phyloP scores from a whole-genome alignment of 2,113 vertebrate genomes.

The Callithrix jacchus region DNA sequence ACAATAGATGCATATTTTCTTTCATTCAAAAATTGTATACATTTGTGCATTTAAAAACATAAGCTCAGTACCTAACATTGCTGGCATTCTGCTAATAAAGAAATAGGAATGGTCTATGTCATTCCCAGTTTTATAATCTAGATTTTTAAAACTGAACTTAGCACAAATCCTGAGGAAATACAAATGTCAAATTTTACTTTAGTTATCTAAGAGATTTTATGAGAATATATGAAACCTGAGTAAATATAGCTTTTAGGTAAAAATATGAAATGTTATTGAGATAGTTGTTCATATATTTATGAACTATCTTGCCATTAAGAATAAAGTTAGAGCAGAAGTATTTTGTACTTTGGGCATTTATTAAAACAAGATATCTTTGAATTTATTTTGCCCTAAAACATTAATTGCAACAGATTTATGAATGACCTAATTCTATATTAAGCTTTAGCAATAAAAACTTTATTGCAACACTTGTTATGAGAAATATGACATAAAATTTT shows the following conservation, averaged over 20 bases:
- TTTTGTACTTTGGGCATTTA: background rate
- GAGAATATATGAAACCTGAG: background rate
- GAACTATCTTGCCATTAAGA: background rate
- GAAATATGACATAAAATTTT: constrained; percentile 68
- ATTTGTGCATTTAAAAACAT: background rate
- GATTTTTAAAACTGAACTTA: background rate
- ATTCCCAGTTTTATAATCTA: background rate
- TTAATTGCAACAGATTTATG: constrained; percentile 65
- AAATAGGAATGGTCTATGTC: background rate
- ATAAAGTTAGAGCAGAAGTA: background rate
- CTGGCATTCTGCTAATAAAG: background rate
- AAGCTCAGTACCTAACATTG: background rate
- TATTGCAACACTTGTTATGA: constrained; percentile 62
- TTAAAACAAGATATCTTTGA: constrained; percentile 45
- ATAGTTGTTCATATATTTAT: background rate
- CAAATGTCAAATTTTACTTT: background rate
- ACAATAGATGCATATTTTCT: background rate
- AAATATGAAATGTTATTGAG: constrained; percentile 35
- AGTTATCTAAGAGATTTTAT: constrained; percentile 2
- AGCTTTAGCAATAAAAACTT: constrained; percentile 66
- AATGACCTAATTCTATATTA: constrained; percentile 66
- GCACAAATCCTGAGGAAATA: background rate
- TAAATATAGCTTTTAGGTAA: background rate
- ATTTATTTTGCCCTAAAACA: constrained; percentile 60
- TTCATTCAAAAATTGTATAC: background rate